phyloP scores from a whole-genome alignment of 2,888 invertebrate genomes.

The Xiphydria camelus region DNA sequence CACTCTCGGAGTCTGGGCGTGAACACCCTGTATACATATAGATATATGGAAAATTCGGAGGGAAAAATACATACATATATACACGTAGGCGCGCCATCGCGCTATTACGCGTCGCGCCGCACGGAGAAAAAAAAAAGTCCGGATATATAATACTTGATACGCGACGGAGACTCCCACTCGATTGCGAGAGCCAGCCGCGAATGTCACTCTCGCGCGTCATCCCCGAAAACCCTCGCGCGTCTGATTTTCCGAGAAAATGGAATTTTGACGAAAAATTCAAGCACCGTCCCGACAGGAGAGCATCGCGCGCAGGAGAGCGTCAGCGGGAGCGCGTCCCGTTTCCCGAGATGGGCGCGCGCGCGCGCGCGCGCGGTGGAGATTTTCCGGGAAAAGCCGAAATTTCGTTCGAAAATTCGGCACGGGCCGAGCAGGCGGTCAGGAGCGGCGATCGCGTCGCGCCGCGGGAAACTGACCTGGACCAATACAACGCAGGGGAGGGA shows the following conservation, averaged over 20 bases:
- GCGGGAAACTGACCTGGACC: conserved; percentile 23
- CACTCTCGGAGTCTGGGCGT: too few relatives aligned
- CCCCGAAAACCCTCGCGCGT: not conserved
- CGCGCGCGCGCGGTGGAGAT: conserved; percentile 5
- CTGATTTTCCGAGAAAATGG: conserved; percentile 29
- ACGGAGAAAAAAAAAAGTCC: too few relatives aligned
- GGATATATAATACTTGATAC: too few relatives aligned
- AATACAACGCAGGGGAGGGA: conserved; percentile 23
- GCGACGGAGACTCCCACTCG: too few relatives aligned
- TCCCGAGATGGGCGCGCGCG: conserved; percentile 27
- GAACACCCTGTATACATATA: too few relatives aligned
- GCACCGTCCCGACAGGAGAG: conserved; percentile 34
- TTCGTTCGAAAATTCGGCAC: conserved; percentile 26
- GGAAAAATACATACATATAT: too few relatives aligned
- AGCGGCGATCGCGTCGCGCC: too few relatives aligned
- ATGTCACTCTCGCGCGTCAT: not conserved
- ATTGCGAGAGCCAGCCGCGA: too few relatives aligned
- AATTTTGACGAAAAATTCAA: conserved; percentile 45
- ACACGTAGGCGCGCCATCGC: too few relatives aligned
- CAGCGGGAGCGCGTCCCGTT: too few relatives aligned
- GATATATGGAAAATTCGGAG: not conserved
- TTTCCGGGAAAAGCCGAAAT: conserved; percentile 31
- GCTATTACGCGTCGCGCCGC: too few relatives aligned
- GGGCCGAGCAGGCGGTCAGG: conserved; percentile 32
- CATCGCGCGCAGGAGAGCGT: conserved; percentile 27